Evolutionary conservation across 2,797 vertebrate genomes (phyloP), one percentile per base, ranked within the genome.

Genomic region (Antrozous pallidus): DNA sequence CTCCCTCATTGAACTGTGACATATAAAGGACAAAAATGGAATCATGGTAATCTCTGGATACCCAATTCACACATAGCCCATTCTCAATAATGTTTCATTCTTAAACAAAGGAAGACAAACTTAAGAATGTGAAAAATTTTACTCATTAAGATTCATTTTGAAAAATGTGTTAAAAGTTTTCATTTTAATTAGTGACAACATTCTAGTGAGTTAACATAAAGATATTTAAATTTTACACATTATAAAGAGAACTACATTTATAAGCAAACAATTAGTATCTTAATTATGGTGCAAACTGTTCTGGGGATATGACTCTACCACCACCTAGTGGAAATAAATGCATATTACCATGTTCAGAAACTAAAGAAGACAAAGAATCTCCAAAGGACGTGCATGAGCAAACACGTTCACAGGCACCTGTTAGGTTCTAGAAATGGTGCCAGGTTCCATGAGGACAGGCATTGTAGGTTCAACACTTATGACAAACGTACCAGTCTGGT

Each of bases 311-410:
- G 84, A 73, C 73, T 85, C 56, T 97, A 96, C 84, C 40, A 49
- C 96, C 97, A 96, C 77, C 96, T 95, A 95, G 93, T 95, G 97
- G 94, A 91, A 94, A 28, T 31, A 28, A 47, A 11, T 73, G 58
- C 11, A 0, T 74, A 97, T 88, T 90, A 91, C 71, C 73, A 88
- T 20, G 24, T 51, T 45, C 58, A 17, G 65, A 96, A 91, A 83
- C 40, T 82, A 18, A 22, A 69, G 40, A 79, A 80, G 75, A 95
- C 81, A 93, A 93, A 95, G 87, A 93, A 61, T 91, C 61, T 90
- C 38, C 71, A 91, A 84, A 83, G 1, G 40, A 65, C 14, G 40
- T 71, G 31, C 38, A 28, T 40, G 22, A 88, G 56, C 38, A 92
- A 82, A 95, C 33, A 82, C 74, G n/a, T 47, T 82, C 71, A 81